Evolutionary conservation across 1,140 invertebrate species (phyloP), one percentile per base, ranked within the genome.

Genomic region (Zaprionus camerounensis): DNA sequence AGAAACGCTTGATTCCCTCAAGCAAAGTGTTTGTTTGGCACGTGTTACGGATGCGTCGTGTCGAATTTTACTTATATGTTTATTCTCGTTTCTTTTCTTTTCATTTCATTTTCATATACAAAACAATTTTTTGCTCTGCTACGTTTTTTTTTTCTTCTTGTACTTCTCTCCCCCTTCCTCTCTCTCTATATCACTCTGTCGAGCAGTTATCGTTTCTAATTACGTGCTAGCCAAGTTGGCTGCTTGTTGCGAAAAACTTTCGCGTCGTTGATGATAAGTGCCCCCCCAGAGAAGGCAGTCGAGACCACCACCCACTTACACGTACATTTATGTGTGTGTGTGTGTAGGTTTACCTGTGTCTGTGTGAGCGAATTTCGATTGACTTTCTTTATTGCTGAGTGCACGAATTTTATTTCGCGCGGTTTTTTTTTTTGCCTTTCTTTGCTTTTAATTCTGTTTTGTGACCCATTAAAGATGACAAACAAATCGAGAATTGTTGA

Each of bases 191-290:
- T 59, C 38, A n/a, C 38, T 44, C 38, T 26, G 22, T 24, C 46
- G 15, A 38, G 36, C 36, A 57, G 15, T 64, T 76, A 76, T 76
- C 73, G 61, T 59, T 64, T 76, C 59, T 76, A 76, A 76, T 71
- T 76, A 76, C 73, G 73, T 76, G 73, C 68, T 70, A 41, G 64
- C 31, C 22, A 56, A 26, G 34, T 55, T 38, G 71, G 49, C 61
- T 64, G 53, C 61, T 49, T 66, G 67, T 53, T 61, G 56, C 64
- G 59, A 71, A 61, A 55, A 73, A 64, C 66, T 69, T 74, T 67
- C 71, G 64, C 57, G 34, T 55, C 4, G 51, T 17, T 28, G 20
- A 34, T 17, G 73, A 64, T 71, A 76, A 76, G 59, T 71, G 57
- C 36, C 58, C 36, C 36, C 31, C 65, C 12, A 34, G 24, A 44